These are phyloP conservation scores for Dendropsophus ebraccatus DNA, from an alignment of 2,113 vertebrate genomes.

Conservation along the genomic window DNA sequence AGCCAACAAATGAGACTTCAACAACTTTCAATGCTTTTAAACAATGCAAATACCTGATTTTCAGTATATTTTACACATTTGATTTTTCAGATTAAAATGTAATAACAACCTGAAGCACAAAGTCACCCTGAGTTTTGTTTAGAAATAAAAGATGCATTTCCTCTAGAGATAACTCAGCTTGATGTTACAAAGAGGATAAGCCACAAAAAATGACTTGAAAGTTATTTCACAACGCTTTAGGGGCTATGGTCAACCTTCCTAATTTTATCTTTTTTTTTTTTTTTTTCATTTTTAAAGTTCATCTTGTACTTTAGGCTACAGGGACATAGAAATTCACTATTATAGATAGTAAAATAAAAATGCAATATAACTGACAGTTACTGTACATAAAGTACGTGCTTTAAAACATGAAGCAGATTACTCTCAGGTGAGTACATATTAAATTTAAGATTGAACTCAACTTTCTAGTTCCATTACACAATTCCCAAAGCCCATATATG, in stretches of 20 bases:
- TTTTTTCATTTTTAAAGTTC: slow-evolving; percentile 54
- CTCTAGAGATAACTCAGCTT: slow-evolving; percentile 55
- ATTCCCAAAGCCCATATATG: background rate
- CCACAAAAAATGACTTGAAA: slow-evolving; percentile 56
- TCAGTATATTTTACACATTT: slow-evolving; percentile 40
- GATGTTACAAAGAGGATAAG: slow-evolving; percentile 53
- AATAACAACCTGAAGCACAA: slow-evolving; percentile 54
- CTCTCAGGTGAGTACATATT: slow-evolving; percentile 29
- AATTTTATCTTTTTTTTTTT: slow-evolving; percentile 51
- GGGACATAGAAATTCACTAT: slow-evolving; percentile 25
- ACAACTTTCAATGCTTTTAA: slow-evolving; percentile 18
- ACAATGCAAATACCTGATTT: slow-evolving; percentile 48
- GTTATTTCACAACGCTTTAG: slow-evolving; percentile 56
- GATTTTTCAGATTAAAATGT: slow-evolving; percentile 54
- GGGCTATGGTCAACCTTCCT: slow-evolving; percentile 58
- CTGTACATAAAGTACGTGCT: slow-evolving; percentile 44
- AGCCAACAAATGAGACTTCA: background rate
- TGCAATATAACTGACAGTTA: slow-evolving; percentile 39
- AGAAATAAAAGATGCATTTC: slow-evolving; percentile 52
- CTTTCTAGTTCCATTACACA: slow-evolving; percentile 16
- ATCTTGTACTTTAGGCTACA: slow-evolving; percentile 49
- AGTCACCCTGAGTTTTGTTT: slow-evolving; percentile 60
- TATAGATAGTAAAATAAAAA: slow-evolving; percentile 50
- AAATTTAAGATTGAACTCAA: slow-evolving; percentile 18
- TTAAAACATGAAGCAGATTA: slow-evolving; percentile 3